Percentiles rank a stretch among this genome's conserved stretches.
phyloP scores from a whole-genome alignment of 2,888 invertebrate species.

The Temnothorax unifasciatus region DNA sequence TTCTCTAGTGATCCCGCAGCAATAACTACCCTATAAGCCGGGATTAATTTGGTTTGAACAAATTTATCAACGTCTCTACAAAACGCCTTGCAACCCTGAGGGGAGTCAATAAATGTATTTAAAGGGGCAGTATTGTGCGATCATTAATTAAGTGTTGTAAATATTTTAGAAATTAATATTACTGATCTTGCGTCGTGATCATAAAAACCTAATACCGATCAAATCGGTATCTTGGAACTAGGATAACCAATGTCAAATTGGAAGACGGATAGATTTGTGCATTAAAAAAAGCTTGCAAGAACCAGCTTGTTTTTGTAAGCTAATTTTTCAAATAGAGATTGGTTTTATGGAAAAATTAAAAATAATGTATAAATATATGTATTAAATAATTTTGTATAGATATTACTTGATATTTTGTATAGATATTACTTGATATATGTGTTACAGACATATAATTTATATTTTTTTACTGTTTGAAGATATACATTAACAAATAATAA shows the following conservation, averaged over 20 bases:
- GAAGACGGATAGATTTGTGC: conserved; percentile 25
- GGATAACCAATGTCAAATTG: conserved; percentile 43
- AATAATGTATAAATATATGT: not conserved
- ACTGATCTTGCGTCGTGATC: conserved; percentile 3
- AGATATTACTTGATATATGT: not conserved
- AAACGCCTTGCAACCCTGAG: too few species aligned
- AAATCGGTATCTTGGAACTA: conserved; percentile 18
- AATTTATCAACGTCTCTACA: too few species aligned
- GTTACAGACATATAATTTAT: not conserved
- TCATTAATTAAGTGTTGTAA: conserved; percentile 34
- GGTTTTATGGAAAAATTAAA: not conserved
- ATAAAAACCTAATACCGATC: not conserved
- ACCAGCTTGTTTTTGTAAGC: not conserved
- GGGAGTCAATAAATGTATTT: too few species aligned
- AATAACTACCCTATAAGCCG: too few species aligned
- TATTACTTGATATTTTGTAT: not conserved
- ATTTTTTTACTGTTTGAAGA: not conserved
- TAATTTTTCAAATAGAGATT: not conserved
- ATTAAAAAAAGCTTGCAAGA: not conserved
- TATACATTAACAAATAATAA: not conserved
- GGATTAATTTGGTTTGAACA: too few species aligned
- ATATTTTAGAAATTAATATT: conserved; percentile 30
- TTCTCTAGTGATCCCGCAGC: too few species aligned
- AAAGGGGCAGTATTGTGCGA: conserved; percentile 50
- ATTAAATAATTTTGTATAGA: not conserved